Evolutionary conservation across 1,140 invertebrate species (phyloP).

Genomic region (Leptonema lineaticorne): DNA sequence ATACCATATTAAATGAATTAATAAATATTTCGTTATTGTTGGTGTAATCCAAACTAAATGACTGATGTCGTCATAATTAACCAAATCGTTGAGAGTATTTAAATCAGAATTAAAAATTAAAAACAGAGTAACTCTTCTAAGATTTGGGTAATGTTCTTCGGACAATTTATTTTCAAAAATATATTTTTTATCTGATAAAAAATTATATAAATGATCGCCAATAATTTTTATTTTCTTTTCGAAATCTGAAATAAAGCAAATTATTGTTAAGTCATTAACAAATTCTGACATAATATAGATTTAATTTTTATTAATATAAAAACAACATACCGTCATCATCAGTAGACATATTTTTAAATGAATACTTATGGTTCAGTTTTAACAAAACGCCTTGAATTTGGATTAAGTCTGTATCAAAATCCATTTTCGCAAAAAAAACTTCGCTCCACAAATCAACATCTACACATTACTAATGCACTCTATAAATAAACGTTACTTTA

Average conservation of each 20-base stretch:
- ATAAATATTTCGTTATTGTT: constrained; percentile 30
- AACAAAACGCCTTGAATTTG: constrained; percentile 36
- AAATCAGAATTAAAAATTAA: constrained; percentile 38
- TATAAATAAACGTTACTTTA: too few relatives aligned
- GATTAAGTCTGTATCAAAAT: constrained; percentile 33
- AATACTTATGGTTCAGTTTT: constrained; percentile 26
- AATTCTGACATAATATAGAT: too few relatives aligned
- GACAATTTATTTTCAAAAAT: constrained; percentile 7
- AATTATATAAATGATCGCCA: constrained; percentile 22
- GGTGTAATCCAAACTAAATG: constrained; percentile 37
- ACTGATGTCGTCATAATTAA: constrained; percentile 33
- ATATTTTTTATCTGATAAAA: constrained; percentile 29
- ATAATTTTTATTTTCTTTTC: constrained; percentile 26
- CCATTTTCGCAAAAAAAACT: too few relatives aligned
- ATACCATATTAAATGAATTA: constrained; percentile 30
- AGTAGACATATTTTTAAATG: constrained; percentile 19
- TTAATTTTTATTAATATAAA: neutral
- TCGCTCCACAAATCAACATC: too few relatives aligned
- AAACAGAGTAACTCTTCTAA: constrained; percentile 33
- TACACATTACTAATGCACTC: too few relatives aligned
- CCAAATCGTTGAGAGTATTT: constrained; percentile 26
- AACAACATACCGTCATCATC: neutral
- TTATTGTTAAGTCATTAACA: neutral
- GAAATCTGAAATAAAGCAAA: constrained; percentile 34
- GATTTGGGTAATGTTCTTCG: neutral